Evolutionary conservation across 2,888 invertebrate genomes (phyloP).

Genomic region (Ophioninae sp.): DNA sequence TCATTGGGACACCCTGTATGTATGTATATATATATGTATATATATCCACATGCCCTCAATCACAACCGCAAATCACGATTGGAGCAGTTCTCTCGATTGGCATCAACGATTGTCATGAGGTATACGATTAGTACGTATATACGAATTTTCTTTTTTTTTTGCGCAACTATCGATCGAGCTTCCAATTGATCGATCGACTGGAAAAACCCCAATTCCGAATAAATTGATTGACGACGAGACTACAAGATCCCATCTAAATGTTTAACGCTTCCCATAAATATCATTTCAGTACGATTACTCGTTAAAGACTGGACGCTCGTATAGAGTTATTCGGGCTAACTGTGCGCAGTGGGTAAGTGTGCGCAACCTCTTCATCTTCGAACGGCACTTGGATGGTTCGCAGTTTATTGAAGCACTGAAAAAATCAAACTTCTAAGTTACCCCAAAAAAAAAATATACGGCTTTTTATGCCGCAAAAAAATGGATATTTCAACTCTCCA

Average conservation of each 20-base stretch:
- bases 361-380: no score
- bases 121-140: conserved; percentile 27
- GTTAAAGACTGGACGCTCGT: neutral
- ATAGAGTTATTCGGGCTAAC: no score
- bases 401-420: no score
- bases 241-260: neutral
- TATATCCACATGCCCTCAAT: neutral
- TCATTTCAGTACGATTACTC: neutral
- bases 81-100: conserved; percentile 40
- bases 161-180: conserved; percentile 48
- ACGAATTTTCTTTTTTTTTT: conserved; percentile 10
- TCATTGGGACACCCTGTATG: no score
- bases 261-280: neutral
- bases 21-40: neutral
- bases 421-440: no score
- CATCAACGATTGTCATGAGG: conserved; percentile 49
- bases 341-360: no score
- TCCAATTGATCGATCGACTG: conserved; percentile 44
- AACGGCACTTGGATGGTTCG: no score
- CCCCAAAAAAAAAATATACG: no score
- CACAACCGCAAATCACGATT: neutral
- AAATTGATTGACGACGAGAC: neutral
- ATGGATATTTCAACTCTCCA: no score
- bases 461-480: no score
- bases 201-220: conserved; percentile 2